phyloP scores from a whole-genome alignment of 35 echinoderm and acorn worm genomes.

The Heliocidaris tuberculata region DNA sequence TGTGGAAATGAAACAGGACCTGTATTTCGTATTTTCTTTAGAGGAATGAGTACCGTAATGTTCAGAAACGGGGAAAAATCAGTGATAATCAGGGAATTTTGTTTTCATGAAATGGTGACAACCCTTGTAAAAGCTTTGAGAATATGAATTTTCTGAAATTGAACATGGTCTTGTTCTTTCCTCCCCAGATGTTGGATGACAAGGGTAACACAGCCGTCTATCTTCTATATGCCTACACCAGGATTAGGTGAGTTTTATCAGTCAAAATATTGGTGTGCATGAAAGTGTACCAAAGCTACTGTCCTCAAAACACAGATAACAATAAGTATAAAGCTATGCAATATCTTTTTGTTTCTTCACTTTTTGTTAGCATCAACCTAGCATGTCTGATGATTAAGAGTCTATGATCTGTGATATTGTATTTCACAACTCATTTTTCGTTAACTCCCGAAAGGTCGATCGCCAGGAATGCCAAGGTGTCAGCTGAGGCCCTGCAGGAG shows the following conservation, averaged over 20 bases:
- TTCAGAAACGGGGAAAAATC: neutral
- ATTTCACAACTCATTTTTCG: neutral
- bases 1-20: too few relatives aligned
- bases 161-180: neutral
- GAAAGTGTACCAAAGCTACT: neutral
- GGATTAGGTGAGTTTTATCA: slow-evolving; percentile 78
- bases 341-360: too few relatives aligned
- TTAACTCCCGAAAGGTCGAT: slow-evolving; percentile 70
- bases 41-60: neutral
- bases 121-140: too few relatives aligned
- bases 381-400: too few relatives aligned
- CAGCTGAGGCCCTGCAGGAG: slow-evolving; percentile 49
- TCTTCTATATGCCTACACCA: slow-evolving; percentile 94
- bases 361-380: too few relatives aligned
- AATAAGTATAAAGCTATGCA: too few relatives aligned
- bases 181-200: slow-evolving; percentile 89
- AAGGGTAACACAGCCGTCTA: slow-evolving; percentile 99
- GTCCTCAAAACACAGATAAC: neutral
- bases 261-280: too few relatives aligned
- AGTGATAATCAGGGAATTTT: too few relatives aligned
- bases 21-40: too few relatives aligned
- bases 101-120: too few relatives aligned
- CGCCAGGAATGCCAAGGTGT: slow-evolving; percentile 81
- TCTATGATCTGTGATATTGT: too few relatives aligned
- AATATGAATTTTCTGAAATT: too few relatives aligned